Percentiles rank a stretch among this genome's conserved stretches.
Evolutionary conservation across 2,113 vertebrate genomes (phyloP).

Genomic region (Addax nasomaculatus): DNA sequence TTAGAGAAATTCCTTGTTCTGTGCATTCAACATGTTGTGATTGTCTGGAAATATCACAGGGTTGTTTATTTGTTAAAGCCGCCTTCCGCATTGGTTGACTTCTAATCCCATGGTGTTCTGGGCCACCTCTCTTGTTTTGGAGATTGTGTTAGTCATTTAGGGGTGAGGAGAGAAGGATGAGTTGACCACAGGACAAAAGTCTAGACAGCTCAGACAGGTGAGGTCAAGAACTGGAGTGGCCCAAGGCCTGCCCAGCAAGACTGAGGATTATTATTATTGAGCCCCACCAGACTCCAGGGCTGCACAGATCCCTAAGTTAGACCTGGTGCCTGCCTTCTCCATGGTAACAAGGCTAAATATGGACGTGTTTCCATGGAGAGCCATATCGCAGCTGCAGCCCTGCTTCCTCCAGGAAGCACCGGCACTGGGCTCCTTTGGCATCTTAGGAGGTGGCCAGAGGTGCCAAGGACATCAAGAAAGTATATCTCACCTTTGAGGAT

Average conservation of each 20-base stretch:
- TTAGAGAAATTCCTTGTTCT: constrained; percentile 24
- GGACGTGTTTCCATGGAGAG: constrained; percentile 78
- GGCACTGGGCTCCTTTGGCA: fast-evolving
- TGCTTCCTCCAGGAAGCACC: constrained; percentile 59
- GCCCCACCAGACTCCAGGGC: constrained; percentile 46
- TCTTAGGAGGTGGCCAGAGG: constrained; percentile 9
- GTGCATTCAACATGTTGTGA: background rate
- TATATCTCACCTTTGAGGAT: background rate
- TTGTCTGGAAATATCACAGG: background rate
- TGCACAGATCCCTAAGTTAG: constrained; percentile 54
- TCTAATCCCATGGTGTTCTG: background rate
- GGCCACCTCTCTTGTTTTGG: background rate
- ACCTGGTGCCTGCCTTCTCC: constrained; percentile 75
- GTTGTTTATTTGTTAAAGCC: constrained; percentile 27
- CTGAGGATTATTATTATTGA: constrained; percentile 58
- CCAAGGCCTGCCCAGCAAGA: background rate
- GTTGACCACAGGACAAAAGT: background rate
- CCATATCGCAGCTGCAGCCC: constrained; percentile 55
- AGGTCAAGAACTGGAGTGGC: background rate
- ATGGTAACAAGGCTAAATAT: constrained; percentile 76
- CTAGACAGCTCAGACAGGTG: background rate
- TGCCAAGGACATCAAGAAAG: background rate
- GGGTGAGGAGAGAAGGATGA: background rate
- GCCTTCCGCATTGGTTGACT: constrained; percentile 1
- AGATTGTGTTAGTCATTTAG: background rate